Percentiles rank a stretch among this genome's conserved stretches.
phyloP scores from a whole-genome alignment of 2,888 invertebrate species.

The Drosophila mettleri region DNA sequence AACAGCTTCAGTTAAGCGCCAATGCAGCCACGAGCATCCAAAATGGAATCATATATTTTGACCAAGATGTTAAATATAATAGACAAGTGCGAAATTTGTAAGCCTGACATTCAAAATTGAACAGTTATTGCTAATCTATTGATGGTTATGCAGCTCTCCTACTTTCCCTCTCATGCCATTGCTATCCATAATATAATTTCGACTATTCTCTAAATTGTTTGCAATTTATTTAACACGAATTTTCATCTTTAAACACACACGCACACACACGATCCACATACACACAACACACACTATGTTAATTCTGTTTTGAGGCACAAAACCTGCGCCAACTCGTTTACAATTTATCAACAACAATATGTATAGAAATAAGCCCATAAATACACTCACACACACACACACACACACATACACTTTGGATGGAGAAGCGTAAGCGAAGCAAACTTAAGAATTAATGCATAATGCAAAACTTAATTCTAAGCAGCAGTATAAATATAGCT shows the following conservation, averaged over 20 bases:
- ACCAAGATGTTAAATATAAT: conserved; percentile 59
- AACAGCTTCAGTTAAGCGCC: conserved; percentile 23
- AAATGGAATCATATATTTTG: conserved; percentile 48
- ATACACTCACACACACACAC: conserved; percentile 15
- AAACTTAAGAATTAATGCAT: conserved; percentile 57
- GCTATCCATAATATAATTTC: conserved; percentile 58
- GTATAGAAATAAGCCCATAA: conserved; percentile 62
- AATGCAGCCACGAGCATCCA: conserved; percentile 31
- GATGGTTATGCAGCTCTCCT: conserved; percentile 34
- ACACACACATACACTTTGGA: conserved; percentile 32
- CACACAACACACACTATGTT: neutral
- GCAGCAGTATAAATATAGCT: conserved; percentile 75
- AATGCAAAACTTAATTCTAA: conserved; percentile 71
- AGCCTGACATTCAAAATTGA: conserved; percentile 70
- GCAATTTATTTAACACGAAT: conserved; percentile 39
- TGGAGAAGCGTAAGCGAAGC: conserved; percentile 58
- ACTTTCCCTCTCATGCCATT: conserved; percentile 36
- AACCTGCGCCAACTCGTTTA: conserved; percentile 32
- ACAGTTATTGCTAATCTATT: conserved; percentile 58
- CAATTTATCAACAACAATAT: conserved; percentile 41
- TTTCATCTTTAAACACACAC: neutral
- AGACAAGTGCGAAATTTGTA: conserved; percentile 63
- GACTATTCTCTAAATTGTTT: conserved; percentile 50
- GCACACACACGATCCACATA: neutral
- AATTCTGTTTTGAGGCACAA: conserved; percentile 28